These are phyloP conservation scores for Alcis repandata DNA, from an alignment of 2,888 invertebrate genomes.

Conservation along the genomic window DNA sequence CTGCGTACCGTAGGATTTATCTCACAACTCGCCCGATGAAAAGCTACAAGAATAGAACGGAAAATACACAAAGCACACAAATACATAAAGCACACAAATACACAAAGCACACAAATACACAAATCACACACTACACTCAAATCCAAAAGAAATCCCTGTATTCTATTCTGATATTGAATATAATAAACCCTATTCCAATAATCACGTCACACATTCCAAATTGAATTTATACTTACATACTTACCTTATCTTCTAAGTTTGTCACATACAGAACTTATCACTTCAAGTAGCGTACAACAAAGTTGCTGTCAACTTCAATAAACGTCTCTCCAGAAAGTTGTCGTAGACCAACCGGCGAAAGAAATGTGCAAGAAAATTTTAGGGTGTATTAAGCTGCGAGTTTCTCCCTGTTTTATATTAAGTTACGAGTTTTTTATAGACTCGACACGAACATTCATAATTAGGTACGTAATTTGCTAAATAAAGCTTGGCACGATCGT, in stretches of 20 bases:
- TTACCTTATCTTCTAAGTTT: constrained; percentile 4
- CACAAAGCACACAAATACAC: too few species aligned
- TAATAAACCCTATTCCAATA: neutral
- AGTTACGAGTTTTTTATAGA: neutral
- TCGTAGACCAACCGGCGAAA: constrained; percentile 1
- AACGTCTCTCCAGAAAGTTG: constrained; percentile 1
- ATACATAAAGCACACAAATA: too few species aligned
- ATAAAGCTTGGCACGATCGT: neutral
- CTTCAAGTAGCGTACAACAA: constrained; percentile 23
- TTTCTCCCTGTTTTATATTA: neutral
- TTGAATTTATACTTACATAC: constrained; percentile 7
- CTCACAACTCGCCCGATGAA: too few species aligned
- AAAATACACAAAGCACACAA: too few species aligned
- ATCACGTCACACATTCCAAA: constrained; percentile 3
- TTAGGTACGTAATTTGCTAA: neutral
- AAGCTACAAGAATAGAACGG: too few species aligned
- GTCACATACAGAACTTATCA: constrained; percentile 20
- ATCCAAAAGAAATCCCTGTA: neutral
- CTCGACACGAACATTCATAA: constrained; percentile 2
- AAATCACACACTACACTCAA: too few species aligned
- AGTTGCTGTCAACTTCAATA: constrained; percentile 24
- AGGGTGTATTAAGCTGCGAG: neutral
- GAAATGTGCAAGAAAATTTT: constrained; percentile 9
- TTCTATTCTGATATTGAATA: neutral
- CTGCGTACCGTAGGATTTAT: too few species aligned